Base-by-base conservation (phyloP, 2,113 vertebrate genomes). In the Galbula dea region DNA sequence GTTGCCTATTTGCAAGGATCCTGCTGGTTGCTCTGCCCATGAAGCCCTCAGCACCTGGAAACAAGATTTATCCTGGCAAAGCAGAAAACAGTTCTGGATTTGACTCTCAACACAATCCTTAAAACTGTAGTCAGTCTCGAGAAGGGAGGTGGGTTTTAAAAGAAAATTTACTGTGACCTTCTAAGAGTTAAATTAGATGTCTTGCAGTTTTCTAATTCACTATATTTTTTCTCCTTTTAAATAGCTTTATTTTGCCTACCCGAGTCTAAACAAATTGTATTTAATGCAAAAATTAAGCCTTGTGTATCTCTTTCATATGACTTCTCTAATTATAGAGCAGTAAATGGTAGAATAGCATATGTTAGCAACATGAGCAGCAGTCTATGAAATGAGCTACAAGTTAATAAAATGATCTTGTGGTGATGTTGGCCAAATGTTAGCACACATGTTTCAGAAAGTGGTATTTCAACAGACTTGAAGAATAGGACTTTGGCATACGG, bases 321-420 rank as follows among this genome's bases (percentile, higher is more conserved):
- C 94, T 97, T 94, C 95, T 96, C 96, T 97, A 97, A 98, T 97
- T 96, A 97, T 96, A 97, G 94, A 90, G 95, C 86, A 96, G 86
- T 96, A 94, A 97, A 97, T 95, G 92, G 88, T 91, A 96, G 96
- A 94, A 92, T 83, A 96, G 94, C 97, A 96, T 97, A 97, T 97
- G 96, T 96, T 97, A 98, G 95, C 96, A 98, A 97, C 96, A 95
- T 97, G 97, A 97, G 97, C 96, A 97, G 96, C 96, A 98, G 96
- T 96, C 96, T 96, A 97, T 97, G 96, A 97, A 98, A 98, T 94
- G 89, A 97, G 88, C 96, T 96, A 96, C 93, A 95, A 97, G 94
- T 97, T 97, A 96, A 97, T 98, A 97, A 97, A 98, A 96, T 88
- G 94, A 95, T 96, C 90, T 96, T 97, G 95, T 96, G 94, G 94